phyloP scores from a whole-genome alignment of 2,113 vertebrate species.

The Nansenia antarctica region DNA sequence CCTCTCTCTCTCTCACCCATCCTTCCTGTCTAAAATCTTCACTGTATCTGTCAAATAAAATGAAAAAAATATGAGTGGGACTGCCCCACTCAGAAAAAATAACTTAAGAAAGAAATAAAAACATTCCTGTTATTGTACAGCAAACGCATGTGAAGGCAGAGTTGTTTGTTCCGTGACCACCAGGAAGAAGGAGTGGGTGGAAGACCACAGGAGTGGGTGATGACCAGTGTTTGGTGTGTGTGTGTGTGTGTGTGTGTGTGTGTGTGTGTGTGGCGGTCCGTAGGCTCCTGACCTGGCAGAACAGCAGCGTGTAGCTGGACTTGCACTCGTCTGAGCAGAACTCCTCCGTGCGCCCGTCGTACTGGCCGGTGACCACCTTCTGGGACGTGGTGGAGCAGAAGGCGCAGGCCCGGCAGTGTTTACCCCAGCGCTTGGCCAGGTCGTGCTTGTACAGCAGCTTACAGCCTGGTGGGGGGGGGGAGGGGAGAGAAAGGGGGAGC shows the following conservation, averaged over 20 bases:
- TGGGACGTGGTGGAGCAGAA: slow-evolving; percentile 88
- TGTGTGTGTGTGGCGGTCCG: neutral
- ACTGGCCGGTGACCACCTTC: slow-evolving; percentile 83
- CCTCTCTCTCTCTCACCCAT: no score
- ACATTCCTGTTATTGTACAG: no score
- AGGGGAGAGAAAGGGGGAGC: neutral
- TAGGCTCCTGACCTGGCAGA: slow-evolving; percentile 83
- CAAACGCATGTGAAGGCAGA: no score
- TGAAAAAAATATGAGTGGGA: no score
- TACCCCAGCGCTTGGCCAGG: slow-evolving; percentile 89
- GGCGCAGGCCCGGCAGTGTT: slow-evolving; percentile 88
- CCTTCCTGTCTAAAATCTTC: no score
- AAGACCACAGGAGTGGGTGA: no score
- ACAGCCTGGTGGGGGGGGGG: slow-evolving; percentile 79
- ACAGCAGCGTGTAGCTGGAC: slow-evolving; percentile 90
- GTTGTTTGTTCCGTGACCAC: no score
- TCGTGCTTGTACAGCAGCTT: slow-evolving; percentile 93
- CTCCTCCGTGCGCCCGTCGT: slow-evolving; percentile 85
- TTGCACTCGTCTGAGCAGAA: slow-evolving; percentile 95
- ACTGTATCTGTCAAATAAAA: no score
- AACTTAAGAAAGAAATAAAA: no score
- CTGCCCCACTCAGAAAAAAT: no score
- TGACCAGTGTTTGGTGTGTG: no score
- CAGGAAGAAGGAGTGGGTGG: no score
- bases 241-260: neutral